Evolutionary conservation across 2,888 invertebrate genomes (phyloP).

Genomic region (Chrysomela aeneicollis): DNA sequence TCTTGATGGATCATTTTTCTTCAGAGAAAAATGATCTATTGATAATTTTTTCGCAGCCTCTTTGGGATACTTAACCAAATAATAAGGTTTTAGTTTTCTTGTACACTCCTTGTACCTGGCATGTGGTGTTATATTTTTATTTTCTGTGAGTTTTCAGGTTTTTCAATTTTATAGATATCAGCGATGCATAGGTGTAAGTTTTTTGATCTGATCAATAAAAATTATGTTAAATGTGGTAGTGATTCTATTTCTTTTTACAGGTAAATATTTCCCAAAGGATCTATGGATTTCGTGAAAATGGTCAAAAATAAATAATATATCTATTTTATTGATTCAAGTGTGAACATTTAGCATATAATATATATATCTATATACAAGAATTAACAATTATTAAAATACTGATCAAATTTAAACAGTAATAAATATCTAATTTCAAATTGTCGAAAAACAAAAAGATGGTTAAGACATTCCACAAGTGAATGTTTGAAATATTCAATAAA

Average conservation of each 20-base stretch:
- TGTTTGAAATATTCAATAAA: not conserved
- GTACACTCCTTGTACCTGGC: not conserved
- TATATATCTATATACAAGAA: conserved; percentile 24
- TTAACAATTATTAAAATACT: conserved; percentile 34
- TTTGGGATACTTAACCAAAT: not conserved
- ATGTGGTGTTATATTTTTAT: not conserved
- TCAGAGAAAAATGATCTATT: not conserved
- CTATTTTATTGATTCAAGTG: conserved; percentile 14
- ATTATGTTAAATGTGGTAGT: not conserved
- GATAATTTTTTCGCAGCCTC: not conserved
- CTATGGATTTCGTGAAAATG: too few relatives aligned
- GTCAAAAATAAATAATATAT: not conserved
- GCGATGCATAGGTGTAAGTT: not conserved
- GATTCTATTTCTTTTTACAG: too few relatives aligned
- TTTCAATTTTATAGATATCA: not conserved
- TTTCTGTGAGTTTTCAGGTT: not conserved
- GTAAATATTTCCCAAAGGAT: too few relatives aligned
- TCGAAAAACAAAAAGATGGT: not conserved
- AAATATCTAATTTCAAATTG: conserved; percentile 20
- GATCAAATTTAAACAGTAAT: conserved; percentile 33
- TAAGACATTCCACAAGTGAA: not conserved
- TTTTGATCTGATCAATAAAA: not conserved
- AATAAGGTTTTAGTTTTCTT: not conserved
- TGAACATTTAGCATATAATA: conserved; percentile 16
- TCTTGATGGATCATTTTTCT: not conserved